Base-by-base conservation (phyloP, 1,140 invertebrate species). In the Drosophila erecta region DNA sequence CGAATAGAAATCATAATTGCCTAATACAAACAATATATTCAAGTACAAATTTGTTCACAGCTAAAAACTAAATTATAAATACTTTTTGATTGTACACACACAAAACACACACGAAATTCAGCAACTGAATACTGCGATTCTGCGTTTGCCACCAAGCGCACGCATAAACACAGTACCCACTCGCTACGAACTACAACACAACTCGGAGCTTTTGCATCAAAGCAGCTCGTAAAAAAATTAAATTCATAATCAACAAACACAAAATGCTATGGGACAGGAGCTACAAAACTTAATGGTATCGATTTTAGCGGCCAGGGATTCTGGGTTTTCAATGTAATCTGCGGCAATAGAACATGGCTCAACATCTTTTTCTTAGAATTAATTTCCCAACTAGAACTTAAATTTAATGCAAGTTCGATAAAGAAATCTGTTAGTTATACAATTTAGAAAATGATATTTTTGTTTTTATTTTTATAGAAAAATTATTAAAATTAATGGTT, bases 61-160 rank as follows among this genome's bases (percentile, higher is more conserved):
- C 37, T 41, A 62, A 59, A 59, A 27, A 58, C 57, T 22, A 59
- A 62, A 59, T 41, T 15, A 61, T 57, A 41, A 61, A 40, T 57
- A 17, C 53, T 20, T 12, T 41, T 61, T n/a, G 33, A 20, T 58
- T 2, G 22, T 14, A 27, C 22, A 60, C 30, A 30, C 30, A 30
- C 30, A 10, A 22, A 27, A 22, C 38, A 58, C 54, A 61, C 54
- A 59, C 27, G 27, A 58, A 58, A 22, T 47, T 12, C 15, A 35
- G n/a, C 40, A 57, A 57, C n/a, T 20, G 14, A 56, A 4, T 20
- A 59, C 2, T 35, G 30, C 30, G 15, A n/a, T n/a, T 5, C 22
- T 46, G 20, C 6, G 4, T 24, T 24, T 4, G 24, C 24, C 24
- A 24, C 24, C 24, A 24, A 4, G 24, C 24, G 24, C 4, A 4